Percentiles rank a stretch among this genome's conserved stretches.
Evolutionary conservation across 1,140 invertebrate genomes (phyloP).

Genomic region (Daktulosphaira vitifoliae): DNA sequence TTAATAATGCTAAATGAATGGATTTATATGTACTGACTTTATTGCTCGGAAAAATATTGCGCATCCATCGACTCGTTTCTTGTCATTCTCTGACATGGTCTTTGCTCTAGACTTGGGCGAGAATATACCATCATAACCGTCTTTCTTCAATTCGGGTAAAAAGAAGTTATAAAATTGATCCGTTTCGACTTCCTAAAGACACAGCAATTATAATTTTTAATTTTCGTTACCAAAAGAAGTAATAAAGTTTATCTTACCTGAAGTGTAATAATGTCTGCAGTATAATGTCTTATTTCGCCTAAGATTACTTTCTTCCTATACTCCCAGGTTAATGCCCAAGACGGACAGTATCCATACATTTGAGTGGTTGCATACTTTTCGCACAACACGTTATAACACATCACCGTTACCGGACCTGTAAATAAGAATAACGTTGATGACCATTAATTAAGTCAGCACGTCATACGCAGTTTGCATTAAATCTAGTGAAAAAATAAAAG

Average conservation of each 20-base stretch:
- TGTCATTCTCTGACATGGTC: slow-evolving; percentile 93
- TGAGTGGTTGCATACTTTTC: slow-evolving; percentile 97
- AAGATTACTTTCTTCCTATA: slow-evolving; percentile 97
- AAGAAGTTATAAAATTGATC: slow-evolving; percentile 98
- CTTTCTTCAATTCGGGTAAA: slow-evolving; percentile 82
- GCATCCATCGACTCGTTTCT: slow-evolving; percentile 98
- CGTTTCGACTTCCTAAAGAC: slow-evolving; percentile 88
- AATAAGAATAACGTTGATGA: slow-evolving; percentile 36
- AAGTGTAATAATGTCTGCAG: slow-evolving; percentile 96
- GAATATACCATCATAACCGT: slow-evolving; percentile 97
- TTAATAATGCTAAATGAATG: too few species aligned
- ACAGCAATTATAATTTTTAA: too few species aligned
- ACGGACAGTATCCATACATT: slow-evolving; percentile 96
- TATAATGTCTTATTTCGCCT: slow-evolving; percentile 89
- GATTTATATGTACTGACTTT: slow-evolving; percentile 63
- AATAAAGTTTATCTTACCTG: slow-evolving; percentile 47
- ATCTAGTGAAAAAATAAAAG: neutral
- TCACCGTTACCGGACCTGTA: slow-evolving; percentile 91
- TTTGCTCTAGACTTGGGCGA: slow-evolving; percentile 96
- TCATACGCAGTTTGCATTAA: neutral
- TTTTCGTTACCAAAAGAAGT: neutral
- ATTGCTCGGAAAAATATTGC: slow-evolving; percentile 92
- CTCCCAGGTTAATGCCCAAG: slow-evolving; percentile 96
- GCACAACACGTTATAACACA: slow-evolving; percentile 99
- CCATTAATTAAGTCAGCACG: too few species aligned